Percentiles rank a stretch among this genome's conserved stretches.
Evolutionary conservation across 2,888 invertebrate genomes (phyloP).

Genomic region (Harpalus rubripes): DNA sequence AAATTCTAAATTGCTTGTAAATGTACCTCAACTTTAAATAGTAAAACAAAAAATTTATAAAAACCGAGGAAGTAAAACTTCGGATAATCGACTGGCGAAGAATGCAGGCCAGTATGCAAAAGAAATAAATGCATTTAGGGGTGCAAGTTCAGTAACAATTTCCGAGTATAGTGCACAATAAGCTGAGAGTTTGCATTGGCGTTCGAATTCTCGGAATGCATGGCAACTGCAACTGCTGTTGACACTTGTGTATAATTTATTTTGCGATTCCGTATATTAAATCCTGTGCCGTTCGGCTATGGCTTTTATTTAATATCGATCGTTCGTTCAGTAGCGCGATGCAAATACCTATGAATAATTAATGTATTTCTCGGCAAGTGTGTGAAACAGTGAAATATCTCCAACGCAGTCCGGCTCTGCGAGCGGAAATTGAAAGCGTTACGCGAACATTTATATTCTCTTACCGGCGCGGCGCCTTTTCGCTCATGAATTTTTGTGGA

Average conservation of each 20-base stretch:
- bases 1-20: too few species aligned
- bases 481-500: conserved; percentile 61
- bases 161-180: conserved; percentile 36
- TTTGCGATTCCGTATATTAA: conserved; percentile 60
- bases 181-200: neutral
- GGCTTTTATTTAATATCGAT: conserved; percentile 58
- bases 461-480: conserved; percentile 45
- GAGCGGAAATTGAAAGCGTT: conserved; percentile 61
- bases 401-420: conserved; percentile 32
- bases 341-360: conserved; percentile 61
- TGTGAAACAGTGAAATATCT: conserved; percentile 55
- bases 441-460: conserved; percentile 59
- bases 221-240: conserved; percentile 56
- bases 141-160: conserved; percentile 41
- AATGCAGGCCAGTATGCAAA: neutral
- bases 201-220: conserved; percentile 55
- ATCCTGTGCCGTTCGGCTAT: conserved; percentile 33
- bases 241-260: conserved; percentile 62
- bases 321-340: neutral
- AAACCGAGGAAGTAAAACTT: neutral
- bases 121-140: neutral
- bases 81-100: neutral
- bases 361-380: conserved; percentile 52
- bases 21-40: too few species aligned
- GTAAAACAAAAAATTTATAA: too few species aligned